Percentiles rank a stretch among this genome's conserved stretches.
These are phyloP conservation scores for Blomia tropicalis DNA, from an alignment of 2,888 invertebrate species.

Conservation along the genomic window DNA sequence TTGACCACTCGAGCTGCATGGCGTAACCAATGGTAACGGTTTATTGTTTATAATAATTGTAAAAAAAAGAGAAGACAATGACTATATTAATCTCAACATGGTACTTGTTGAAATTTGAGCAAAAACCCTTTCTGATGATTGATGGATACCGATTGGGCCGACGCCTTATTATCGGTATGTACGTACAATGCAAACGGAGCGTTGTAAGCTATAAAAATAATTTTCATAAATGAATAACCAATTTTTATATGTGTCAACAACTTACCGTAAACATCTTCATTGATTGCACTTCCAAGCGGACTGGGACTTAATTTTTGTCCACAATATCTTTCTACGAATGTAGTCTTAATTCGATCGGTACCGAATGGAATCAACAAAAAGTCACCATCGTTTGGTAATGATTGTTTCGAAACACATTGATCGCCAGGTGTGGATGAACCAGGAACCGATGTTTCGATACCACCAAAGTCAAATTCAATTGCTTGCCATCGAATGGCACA, in stretches of 20 bases:
- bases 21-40: no score
- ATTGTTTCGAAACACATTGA: slow-evolving; percentile 12
- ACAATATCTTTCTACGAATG: slow-evolving; percentile 21
- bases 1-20: no score
- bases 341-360: slow-evolving; percentile 13
- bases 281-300: neutral
- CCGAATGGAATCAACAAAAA: slow-evolving; percentile 21
- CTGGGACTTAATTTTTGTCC: slow-evolving; percentile 23
- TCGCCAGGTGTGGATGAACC: neutral
- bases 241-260: neutral
- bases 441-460: neutral
- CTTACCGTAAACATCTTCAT: slow-evolving; percentile 22
- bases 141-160: neutral
- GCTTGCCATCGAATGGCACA: slow-evolving; percentile 26
- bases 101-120: slow-evolving; percentile 21
- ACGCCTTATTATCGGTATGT: slow-evolving; percentile 18
- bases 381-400: slow-evolving; percentile 6
- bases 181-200: slow-evolving; percentile 24
- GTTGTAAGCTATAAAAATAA: slow-evolving; percentile 3
- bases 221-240: neutral
- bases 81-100: slow-evolving; percentile 21
- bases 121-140: slow-evolving; percentile 24
- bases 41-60: no score
- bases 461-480: slow-evolving; percentile 26
- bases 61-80: no score